Evolutionary conservation across 2,888 invertebrate species (phyloP), one percentile per base, ranked within the genome.

Genomic region (Carabus problematicus): DNA sequence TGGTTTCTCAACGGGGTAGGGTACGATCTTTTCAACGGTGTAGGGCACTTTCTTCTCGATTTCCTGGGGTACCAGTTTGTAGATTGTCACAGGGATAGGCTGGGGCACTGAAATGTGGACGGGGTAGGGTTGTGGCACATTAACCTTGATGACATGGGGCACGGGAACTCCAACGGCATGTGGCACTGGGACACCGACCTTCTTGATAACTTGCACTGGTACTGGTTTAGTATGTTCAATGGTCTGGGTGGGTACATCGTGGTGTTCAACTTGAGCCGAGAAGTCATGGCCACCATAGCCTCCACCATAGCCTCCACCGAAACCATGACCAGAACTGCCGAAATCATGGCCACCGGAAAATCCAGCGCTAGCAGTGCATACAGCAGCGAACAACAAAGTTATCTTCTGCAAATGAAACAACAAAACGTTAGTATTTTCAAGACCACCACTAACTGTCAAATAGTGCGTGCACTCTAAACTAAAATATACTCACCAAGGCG

Each of bases 51-150:
- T 89, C 75, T 89, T 89, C 75, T 91, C 91, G 62, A 91, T 85
- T 71, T 90, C 86, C 75, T 91, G 89, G 8, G 89, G 89, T 3
- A 91, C 89, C 75, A 88, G 84, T 82, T 90, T 90, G 77, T 91
- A 91, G 62, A 91, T 88, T 0, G 91, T 90, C 54, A 91, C 86
- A 71, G 88, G 88, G 61, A 91, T 88, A 73, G 90, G 90, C 75
- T 91, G 90, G 68, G 91, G 89, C 52, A 91, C 88, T 0, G 86
- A 79, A 1, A 91, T 86, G 75, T 90, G 90, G 0, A 91, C 91
- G 0, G 91, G 87, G 81, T 90, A 90, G 1, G 91, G 91, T 70
- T 91, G 89, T 1, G 91, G 91, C 56, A 91, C 90, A 66, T 89
- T 88, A 29, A 91, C 85, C 79, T 89, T 89, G 72, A 91, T 84